A percentile compares a stretch with the other conserved stretches of the same genome.
phyloP scores from a whole-genome alignment of 2,113 vertebrate species.

The Amazona vittata region DNA sequence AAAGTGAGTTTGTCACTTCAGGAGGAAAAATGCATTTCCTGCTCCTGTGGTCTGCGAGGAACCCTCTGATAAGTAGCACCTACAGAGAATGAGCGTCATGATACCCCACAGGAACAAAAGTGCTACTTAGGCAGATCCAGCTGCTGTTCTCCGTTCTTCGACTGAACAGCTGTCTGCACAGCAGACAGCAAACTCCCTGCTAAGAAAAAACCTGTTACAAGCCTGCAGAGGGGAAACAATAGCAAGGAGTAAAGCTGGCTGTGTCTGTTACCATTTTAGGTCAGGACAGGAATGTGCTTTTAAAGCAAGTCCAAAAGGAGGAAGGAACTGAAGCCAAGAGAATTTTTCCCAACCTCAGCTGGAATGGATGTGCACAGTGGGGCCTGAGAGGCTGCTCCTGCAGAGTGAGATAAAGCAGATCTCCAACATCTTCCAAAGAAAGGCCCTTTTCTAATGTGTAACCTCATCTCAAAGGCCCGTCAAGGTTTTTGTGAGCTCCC shows the following conservation, averaged over 20 bases:
- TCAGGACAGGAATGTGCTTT: neutral
- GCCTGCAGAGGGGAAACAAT: neutral
- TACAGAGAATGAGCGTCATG: rapidly evolving
- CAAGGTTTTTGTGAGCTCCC: neutral
- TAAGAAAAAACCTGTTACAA: neutral
- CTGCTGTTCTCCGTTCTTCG: neutral
- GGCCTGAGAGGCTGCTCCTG: neutral
- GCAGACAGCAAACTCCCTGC: neutral
- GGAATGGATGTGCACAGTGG: neutral
- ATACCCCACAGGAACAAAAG: neutral
- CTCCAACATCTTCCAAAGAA: neutral
- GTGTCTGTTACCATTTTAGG: neutral
- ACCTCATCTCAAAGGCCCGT: neutral
- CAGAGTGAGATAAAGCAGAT: neutral
- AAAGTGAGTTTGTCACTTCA: neutral
- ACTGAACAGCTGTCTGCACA: neutral
- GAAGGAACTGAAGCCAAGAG: neutral
- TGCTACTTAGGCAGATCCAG: neutral
- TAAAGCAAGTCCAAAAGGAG: conserved; percentile 1
- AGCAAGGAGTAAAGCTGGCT: neutral
- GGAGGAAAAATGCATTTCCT: neutral
- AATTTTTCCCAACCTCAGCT: neutral
- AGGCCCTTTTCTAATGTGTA: neutral
- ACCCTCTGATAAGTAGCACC: neutral
- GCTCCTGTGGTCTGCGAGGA: neutral